These are phyloP conservation scores for Lerista edwardsae DNA, from an alignment of 2,797 vertebrate genomes.

Conservation along the genomic window DNA sequence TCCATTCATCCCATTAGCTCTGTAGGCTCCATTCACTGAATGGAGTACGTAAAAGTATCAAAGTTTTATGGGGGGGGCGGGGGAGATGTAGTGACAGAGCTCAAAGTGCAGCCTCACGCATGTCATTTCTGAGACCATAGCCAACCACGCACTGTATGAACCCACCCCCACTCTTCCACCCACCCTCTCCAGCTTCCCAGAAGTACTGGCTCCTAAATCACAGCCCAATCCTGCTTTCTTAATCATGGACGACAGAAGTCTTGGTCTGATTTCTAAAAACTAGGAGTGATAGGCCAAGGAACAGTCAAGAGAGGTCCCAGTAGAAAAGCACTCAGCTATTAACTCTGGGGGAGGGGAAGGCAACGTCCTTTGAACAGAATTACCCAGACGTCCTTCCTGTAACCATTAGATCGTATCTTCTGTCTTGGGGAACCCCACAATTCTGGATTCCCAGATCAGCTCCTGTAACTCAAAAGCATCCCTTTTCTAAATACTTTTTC, in stretches of 20 bases:
- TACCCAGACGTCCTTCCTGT: not conserved
- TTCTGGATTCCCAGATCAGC: not conserved
- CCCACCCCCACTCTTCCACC: not conserved
- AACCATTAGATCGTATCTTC: not conserved
- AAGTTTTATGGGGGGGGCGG: too few species aligned
- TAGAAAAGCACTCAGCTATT: not conserved
- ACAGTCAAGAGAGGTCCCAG: not conserved
- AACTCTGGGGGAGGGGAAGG: not conserved
- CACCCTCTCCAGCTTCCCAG: not conserved
- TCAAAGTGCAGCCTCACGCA: not conserved
- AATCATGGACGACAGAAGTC: not conserved
- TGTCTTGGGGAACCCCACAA: not conserved
- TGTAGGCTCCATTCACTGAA: not conserved
- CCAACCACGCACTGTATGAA: not conserved
- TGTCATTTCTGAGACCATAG: not conserved
- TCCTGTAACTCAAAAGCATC: not conserved
- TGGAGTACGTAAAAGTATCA: not conserved
- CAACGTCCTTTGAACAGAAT: not conserved
- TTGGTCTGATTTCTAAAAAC: not conserved
- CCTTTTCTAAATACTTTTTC: not conserved
- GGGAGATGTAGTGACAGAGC: not conserved
- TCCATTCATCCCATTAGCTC: not conserved
- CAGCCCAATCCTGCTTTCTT: not conserved
- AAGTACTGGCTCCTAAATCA: not conserved
- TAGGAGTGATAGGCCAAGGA: not conserved